Conservation (phyloP, 92 coral and sea anemone species). For the Epizoanthus stellaris region DNA sequence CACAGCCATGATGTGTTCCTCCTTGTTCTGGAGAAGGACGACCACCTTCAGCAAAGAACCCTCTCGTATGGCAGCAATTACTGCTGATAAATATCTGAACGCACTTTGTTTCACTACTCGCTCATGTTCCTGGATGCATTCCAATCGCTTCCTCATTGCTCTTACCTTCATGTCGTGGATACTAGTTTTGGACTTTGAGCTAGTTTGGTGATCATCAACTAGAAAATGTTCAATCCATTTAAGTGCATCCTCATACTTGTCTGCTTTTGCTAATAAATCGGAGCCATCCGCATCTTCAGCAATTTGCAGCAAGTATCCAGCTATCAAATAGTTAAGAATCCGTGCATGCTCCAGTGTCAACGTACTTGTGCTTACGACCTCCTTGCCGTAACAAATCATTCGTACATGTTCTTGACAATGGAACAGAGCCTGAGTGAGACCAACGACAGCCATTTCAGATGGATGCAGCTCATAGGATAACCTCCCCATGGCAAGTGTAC, state of each 20-base stretch:
- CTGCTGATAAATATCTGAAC: slow-evolving; percentile 2
- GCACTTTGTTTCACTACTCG: slow-evolving; percentile 1
- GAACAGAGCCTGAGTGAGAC: slow-evolving; percentile 25
- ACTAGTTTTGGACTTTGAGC: neutral
- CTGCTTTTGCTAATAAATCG: slow-evolving; percentile 11
- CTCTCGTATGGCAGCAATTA: slow-evolving; percentile 41
- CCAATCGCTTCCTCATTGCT: slow-evolving; percentile 39
- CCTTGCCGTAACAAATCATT: slow-evolving; percentile 7
- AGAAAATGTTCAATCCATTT: slow-evolving; percentile 21
- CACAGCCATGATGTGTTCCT: slow-evolving; percentile 23
- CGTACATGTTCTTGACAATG: slow-evolving; percentile 8
- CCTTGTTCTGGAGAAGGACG: slow-evolving; percentile 10
- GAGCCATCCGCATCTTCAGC: slow-evolving; percentile 16
- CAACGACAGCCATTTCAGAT: neutral
- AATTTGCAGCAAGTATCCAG: slow-evolving; percentile 23
- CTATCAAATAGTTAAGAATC: neutral
- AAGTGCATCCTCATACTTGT: slow-evolving; percentile 16
- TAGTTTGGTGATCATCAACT: neutral
- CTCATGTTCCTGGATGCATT: slow-evolving; percentile 21
- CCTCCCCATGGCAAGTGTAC: slow-evolving; percentile 15
- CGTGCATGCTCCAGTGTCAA: neutral
- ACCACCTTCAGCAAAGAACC: slow-evolving; percentile 33
- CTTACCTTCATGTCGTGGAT: neutral
- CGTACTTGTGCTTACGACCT: neutral
- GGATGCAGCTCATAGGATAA: slow-evolving; percentile 23